phyloP scores from a whole-genome alignment of 1,140 invertebrate genomes.

The Protaetia brevitarsis region DNA sequence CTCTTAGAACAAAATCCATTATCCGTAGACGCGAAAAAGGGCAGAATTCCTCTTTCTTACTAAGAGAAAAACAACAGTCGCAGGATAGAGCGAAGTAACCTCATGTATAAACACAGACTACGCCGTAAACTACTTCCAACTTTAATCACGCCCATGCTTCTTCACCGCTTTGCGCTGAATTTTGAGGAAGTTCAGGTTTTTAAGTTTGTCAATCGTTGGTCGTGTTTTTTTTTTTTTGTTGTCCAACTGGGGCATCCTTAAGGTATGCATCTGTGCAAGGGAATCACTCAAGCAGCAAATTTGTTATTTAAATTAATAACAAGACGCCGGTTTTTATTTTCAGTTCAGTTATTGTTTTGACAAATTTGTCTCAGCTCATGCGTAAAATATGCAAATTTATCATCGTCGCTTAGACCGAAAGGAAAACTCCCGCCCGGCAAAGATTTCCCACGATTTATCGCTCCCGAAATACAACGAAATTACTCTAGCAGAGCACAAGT shows the following conservation, averaged over 20 bases:
- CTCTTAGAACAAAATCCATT: not conserved
- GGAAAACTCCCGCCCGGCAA: not conserved
- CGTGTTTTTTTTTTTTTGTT: not conserved
- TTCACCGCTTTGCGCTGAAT: not conserved
- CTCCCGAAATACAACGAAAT: not conserved
- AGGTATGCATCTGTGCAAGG: not conserved
- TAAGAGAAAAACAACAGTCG: too few relatives aligned
- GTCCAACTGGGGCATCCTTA: not conserved
- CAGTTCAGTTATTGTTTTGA: conserved; percentile 10
- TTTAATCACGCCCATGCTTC: not conserved
- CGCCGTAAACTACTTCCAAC: not conserved
- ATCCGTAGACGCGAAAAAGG: not conserved
- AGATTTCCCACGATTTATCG: not conserved
- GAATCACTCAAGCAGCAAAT: too few relatives aligned
- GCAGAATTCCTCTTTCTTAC: too few relatives aligned
- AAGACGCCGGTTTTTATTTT: conserved; percentile 1
- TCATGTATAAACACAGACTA: not conserved
- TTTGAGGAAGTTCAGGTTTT: not conserved
- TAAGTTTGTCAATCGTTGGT: not conserved
- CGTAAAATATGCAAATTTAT: conserved; percentile 15
- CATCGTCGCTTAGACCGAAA: not conserved
- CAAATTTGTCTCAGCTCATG: conserved; percentile 12
- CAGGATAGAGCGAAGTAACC: too few relatives aligned
- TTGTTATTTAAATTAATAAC: conserved; percentile 16
- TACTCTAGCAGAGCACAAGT: not conserved